These are phyloP conservation scores for Stegodyphus dumicola DNA, from an alignment of 1,140 invertebrate species.

Conservation along the genomic window DNA sequence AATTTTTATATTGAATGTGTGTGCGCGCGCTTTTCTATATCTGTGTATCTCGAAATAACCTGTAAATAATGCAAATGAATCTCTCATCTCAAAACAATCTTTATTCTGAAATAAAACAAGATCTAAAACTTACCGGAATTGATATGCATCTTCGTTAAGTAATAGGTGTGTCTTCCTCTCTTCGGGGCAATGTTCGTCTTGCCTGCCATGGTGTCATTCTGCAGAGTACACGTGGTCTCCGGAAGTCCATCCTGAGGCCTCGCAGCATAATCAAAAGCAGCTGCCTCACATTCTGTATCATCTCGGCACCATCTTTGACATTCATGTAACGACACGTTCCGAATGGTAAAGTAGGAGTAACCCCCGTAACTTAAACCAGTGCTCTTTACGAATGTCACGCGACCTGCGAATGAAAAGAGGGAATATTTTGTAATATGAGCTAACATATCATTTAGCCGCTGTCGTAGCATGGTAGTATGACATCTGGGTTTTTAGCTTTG, in stretches of 20 bases:
- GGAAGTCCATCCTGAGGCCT: constrained; percentile 90
- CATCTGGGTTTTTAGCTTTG: too few species aligned
- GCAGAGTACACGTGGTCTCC: constrained; percentile 90
- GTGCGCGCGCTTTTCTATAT: too few species aligned
- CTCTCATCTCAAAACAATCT: too few species aligned
- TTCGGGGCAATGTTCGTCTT: constrained; percentile 79
- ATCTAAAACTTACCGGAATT: constrained; percentile 75
- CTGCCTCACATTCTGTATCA: constrained; percentile 89
- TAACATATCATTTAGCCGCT: too few species aligned
- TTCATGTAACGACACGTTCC: constrained; percentile 91
- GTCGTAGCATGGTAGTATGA: too few species aligned
- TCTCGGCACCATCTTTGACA: constrained; percentile 95
- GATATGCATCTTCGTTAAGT: constrained; percentile 93
- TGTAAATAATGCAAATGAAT: too few species aligned
- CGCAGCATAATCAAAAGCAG: constrained; percentile 89
- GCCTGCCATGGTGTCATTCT: constrained; percentile 87
- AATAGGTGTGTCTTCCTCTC: constrained; percentile 90
- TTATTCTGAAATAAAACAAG: too few species aligned
- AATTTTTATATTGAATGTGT: too few species aligned
- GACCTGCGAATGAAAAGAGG: constrained; percentile 54
- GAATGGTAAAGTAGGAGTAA: constrained; percentile 90
- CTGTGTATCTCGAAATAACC: too few species aligned
- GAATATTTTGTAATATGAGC: too few species aligned
- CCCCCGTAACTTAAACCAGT: constrained; percentile 91
- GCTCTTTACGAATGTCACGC: constrained; percentile 91